Evolutionary conservation across 2,113 vertebrate genomes (phyloP).

Genomic region (Aphelocoma coerulescens): DNA sequence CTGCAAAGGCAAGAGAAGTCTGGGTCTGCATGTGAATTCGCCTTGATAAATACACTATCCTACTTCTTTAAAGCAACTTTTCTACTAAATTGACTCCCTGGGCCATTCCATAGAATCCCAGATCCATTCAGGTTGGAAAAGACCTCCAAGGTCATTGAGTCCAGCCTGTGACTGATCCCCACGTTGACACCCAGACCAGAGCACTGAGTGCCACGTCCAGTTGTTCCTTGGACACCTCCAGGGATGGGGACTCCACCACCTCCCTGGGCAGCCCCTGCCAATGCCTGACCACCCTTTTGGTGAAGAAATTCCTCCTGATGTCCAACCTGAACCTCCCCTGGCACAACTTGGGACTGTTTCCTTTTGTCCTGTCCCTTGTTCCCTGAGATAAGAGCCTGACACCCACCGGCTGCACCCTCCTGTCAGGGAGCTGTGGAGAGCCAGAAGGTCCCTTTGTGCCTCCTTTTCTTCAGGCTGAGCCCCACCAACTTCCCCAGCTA

Average conservation of each 20-base stretch:
- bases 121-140: not conserved
- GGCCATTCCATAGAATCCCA: not conserved
- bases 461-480: not conserved
- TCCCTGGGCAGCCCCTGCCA: not conserved
- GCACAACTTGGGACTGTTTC: accelerated
- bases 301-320: not conserved
- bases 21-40: not conserved
- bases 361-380: not conserved
- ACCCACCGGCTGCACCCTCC: accelerated
- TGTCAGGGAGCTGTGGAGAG: not conserved
- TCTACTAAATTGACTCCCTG: not conserved
- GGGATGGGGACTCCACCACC: not conserved
- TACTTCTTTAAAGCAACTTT: not conserved
- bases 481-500: not conserved
- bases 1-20: not conserved
- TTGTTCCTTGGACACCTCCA: not conserved
- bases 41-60: not conserved
- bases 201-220: accelerated
- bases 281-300: accelerated
- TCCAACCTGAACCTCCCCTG: not conserved
- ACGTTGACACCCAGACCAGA: not conserved
- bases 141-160: not conserved
- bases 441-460: not conserved
- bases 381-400: not conserved
- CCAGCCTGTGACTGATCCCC: not conserved